Conservation (phyloP, 2,797 vertebrate genomes). For the Anabas testudineus region DNA sequence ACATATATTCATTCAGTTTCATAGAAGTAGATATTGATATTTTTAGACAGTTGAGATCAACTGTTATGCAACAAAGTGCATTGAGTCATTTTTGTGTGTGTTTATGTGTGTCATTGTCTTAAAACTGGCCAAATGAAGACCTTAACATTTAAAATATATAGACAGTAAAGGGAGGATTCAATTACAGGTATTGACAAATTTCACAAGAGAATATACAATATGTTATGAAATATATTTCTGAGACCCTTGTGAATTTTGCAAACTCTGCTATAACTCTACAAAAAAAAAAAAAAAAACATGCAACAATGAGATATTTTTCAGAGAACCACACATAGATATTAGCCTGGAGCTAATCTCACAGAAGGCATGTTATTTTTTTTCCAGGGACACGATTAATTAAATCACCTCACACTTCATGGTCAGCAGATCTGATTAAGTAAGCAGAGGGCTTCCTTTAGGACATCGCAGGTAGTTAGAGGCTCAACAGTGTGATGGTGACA, state of each 20-base stretch:
- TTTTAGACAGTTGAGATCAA: no score
- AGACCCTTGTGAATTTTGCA: constrained; percentile 20
- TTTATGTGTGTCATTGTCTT: no score
- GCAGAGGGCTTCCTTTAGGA: constrained; percentile 41
- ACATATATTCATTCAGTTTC: no score
- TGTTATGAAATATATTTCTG: background rate
- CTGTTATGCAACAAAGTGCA: no score
- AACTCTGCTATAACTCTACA: background rate
- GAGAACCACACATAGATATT: constrained; percentile 14
- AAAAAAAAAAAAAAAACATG: no score
- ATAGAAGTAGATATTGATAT: no score
- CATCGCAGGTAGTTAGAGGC: constrained; percentile 2
- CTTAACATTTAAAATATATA: no score
- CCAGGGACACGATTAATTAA: constrained; percentile 61
- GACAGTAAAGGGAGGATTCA: no score
- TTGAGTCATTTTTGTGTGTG: no score
- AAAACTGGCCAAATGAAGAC: no score
- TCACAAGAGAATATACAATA: background rate
- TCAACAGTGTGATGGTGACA: constrained; percentile 1
- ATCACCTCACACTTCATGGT: constrained; percentile 48
- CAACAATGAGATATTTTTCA: constrained; percentile 16
- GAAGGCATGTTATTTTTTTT: constrained; percentile 47
- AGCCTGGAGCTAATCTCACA: constrained; percentile 51
- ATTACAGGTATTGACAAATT: no score
- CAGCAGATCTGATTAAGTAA: constrained; percentile 57